Conservation (phyloP, 1,140 invertebrate genomes). For the Tribolium madens region DNA sequence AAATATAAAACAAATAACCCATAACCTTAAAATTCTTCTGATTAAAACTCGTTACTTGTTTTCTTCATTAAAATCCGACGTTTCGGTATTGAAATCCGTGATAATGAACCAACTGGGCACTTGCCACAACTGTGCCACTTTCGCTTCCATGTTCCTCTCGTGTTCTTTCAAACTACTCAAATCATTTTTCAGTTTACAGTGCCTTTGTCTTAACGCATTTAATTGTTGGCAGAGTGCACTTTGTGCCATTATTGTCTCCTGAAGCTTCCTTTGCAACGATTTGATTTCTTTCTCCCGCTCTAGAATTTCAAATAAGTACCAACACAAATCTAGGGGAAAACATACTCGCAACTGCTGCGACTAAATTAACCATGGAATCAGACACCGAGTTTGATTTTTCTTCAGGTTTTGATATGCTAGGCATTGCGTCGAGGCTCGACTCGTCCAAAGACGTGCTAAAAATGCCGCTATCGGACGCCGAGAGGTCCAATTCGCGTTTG, state of each 20-base stretch:
- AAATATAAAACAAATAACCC: background rate
- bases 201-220: constrained; percentile 58
- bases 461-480: constrained; percentile 52
- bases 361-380: constrained; percentile 63
- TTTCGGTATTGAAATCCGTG: constrained; percentile 52
- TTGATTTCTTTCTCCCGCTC: constrained; percentile 64
- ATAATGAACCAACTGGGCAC: constrained; percentile 64
- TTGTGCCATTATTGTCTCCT: constrained; percentile 58
- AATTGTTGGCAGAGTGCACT: constrained; percentile 59
- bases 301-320: constrained; percentile 43
- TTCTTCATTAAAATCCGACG: constrained; percentile 49
- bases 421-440: constrained; percentile 63
- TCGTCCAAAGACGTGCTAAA: constrained; percentile 64
- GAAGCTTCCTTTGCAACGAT: constrained; percentile 53
- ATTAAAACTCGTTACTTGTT: constrained; percentile 1
- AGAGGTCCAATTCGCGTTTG: constrained; percentile 57
- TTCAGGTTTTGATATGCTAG: constrained; percentile 33
- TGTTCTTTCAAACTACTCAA: constrained; percentile 57
- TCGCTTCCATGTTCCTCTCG: constrained; percentile 60
- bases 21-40: background rate
- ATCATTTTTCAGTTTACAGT: constrained; percentile 60
- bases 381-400: constrained; percentile 43
- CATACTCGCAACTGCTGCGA: constrained; percentile 61
- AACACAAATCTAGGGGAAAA: constrained; percentile 16
- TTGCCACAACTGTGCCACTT: constrained; percentile 61